Evolutionary conservation across 2,888 invertebrate species (phyloP).

Genomic region (Spodoptera picta): DNA sequence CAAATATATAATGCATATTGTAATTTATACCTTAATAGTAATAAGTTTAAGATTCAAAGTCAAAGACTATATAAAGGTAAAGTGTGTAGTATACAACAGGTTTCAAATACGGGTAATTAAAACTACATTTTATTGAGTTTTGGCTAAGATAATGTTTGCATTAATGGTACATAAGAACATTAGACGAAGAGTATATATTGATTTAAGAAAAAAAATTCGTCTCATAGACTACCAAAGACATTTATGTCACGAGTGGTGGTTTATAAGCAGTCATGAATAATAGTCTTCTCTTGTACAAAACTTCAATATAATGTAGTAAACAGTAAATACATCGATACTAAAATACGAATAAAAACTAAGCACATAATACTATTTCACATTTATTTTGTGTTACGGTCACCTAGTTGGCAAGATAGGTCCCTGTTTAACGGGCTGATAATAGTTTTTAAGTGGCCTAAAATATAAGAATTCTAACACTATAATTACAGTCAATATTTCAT

Average conservation of each 20-base stretch:
- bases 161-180: no score
- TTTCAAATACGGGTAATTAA: conserved; percentile 41
- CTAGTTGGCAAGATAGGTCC: conserved; percentile 3
- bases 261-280: no score
- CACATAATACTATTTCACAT: conserved; percentile 26
- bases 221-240: no score
- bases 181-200: no score
- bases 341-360: conserved; percentile 27
- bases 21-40: conserved; percentile 7
- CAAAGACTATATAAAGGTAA: not conserved
- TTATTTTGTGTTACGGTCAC: conserved; percentile 6
- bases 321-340: conserved; percentile 25
- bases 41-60: not conserved
- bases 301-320: conserved; percentile 37
- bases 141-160: not conserved
- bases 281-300: not conserved
- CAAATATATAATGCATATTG: conserved; percentile 5
- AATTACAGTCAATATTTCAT: no score
- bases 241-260: no score
- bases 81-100: not conserved
- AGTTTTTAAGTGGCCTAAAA: no score
- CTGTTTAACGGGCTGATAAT: no score
- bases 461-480: no score
- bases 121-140: conserved; percentile 33
- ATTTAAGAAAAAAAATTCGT: no score